phyloP scores from a whole-genome alignment of 2,113 vertebrate species.

The Sialia sialis region DNA sequence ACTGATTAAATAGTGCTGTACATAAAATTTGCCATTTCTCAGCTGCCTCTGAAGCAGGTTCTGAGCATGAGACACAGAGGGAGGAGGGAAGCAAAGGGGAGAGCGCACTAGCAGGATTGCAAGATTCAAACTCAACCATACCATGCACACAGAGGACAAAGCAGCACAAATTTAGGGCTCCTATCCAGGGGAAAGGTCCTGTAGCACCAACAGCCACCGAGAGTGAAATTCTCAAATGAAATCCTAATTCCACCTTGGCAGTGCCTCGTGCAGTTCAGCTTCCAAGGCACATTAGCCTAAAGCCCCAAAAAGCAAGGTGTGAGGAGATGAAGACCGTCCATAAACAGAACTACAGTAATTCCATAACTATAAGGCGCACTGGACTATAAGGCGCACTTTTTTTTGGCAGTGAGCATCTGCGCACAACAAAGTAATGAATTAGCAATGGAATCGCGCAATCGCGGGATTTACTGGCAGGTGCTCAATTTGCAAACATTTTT shows the following conservation, averaged over 20 bases:
- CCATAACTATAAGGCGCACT: too few relatives aligned
- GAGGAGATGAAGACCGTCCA: background rate
- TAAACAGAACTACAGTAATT: background rate
- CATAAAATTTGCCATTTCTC: background rate
- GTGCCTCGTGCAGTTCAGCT: background rate
- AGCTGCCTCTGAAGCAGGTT: background rate
- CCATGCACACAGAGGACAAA: fast-evolving
- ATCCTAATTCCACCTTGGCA: background rate
- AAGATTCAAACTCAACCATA: background rate
- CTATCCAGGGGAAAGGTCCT: background rate
- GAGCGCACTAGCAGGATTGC: background rate
- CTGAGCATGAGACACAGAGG: background rate
- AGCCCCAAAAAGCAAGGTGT: background rate
- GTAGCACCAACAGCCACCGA: background rate
- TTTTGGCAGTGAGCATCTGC: too few relatives aligned
- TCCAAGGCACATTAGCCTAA: background rate
- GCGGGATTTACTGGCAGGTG: too few relatives aligned
- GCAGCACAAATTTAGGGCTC: background rate
- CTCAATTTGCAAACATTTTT: too few relatives aligned
- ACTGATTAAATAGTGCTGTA: background rate
- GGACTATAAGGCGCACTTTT: too few relatives aligned
- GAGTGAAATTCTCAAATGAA: background rate
- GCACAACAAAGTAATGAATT: too few relatives aligned
- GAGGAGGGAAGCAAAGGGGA: background rate
- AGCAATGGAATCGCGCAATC: too few relatives aligned